phyloP scores from a whole-genome alignment of 2,797 vertebrate species.

The Zonotrichia albicollis region DNA sequence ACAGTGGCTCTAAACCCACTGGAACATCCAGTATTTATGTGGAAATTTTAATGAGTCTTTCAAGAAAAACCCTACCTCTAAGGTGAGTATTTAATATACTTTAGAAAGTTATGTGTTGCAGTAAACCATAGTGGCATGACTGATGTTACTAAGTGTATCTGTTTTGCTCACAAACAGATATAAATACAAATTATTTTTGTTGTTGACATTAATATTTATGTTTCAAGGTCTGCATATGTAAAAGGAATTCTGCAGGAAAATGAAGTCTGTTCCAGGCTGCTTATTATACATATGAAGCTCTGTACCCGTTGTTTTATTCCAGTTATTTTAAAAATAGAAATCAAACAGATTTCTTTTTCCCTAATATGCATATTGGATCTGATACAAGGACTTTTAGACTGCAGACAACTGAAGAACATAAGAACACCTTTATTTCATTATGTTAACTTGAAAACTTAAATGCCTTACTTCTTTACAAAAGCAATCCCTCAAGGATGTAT shows the following conservation, averaged over 20 bases:
- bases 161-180: background rate
- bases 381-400: background rate
- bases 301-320: background rate
- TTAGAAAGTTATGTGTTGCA: background rate
- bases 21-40: background rate
- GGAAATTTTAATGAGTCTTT: background rate
- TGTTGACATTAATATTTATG: background rate
- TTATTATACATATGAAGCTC: background rate
- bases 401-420: background rate
- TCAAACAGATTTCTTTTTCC: background rate
- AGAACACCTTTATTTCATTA: background rate
- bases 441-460: background rate
- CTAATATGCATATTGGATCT: background rate
- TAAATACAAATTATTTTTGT: background rate
- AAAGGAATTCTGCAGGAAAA: background rate
- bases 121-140: background rate
- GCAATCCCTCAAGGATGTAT: background rate
- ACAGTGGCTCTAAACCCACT: background rate
- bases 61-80: rapidly evolving
- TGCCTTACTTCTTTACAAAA: background rate
- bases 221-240: background rate
- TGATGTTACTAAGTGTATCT: background rate
- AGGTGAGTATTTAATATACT: background rate
- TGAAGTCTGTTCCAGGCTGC: background rate
- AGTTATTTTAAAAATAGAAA: conserved; percentile 18